Percentiles rank a stretch among this genome's conserved stretches.
These are phyloP conservation scores for Cheilosia pagana DNA, from an alignment of 2,888 invertebrate species.

Conservation along the genomic window DNA sequence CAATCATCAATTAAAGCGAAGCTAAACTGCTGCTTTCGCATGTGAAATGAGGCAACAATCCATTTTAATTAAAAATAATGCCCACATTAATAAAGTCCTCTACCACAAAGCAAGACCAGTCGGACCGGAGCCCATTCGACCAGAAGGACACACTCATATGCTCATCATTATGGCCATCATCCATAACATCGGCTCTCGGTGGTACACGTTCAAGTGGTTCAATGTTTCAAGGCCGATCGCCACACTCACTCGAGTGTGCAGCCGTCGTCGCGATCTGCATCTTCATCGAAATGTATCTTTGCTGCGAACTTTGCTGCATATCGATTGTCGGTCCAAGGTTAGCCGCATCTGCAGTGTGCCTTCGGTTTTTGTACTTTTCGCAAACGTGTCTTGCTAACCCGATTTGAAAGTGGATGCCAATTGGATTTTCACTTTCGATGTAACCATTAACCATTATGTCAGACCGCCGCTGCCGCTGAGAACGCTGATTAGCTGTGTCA, in stretches of 20 bases:
- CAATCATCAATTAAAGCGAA: slow-evolving; percentile 26
- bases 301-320: slow-evolving; percentile 12
- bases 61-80: slow-evolving; percentile 15
- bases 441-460: slow-evolving; percentile 28
- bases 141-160: slow-evolving; percentile 57
- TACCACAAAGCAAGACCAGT: slow-evolving; percentile 5
- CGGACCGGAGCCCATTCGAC: slow-evolving; percentile 17
- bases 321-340: slow-evolving; percentile 35
- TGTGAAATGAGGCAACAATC: slow-evolving; percentile 22
- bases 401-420: slow-evolving; percentile 63
- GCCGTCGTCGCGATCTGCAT: slow-evolving; percentile 22
- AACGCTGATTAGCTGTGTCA: slow-evolving; percentile 42
- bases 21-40: slow-evolving; percentile 17
- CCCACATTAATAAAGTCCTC: slow-evolving; percentile 15
- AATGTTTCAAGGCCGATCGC: slow-evolving; percentile 59
- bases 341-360: slow-evolving; percentile 19
- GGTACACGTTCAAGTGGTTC: slow-evolving; percentile 51
- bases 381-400: slow-evolving; percentile 6
- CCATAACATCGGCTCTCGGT: slow-evolving; percentile 43
- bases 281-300: slow-evolving; percentile 20
- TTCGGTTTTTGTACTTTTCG: neutral
- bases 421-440: slow-evolving; percentile 56
- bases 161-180: slow-evolving; percentile 58
- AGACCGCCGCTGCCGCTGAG: slow-evolving; percentile 52
- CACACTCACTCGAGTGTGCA: slow-evolving; percentile 38